Conservation (phyloP, 30 jellyfish, hydroid and myxozoan genomes). For the Mastigias papua region DNA sequence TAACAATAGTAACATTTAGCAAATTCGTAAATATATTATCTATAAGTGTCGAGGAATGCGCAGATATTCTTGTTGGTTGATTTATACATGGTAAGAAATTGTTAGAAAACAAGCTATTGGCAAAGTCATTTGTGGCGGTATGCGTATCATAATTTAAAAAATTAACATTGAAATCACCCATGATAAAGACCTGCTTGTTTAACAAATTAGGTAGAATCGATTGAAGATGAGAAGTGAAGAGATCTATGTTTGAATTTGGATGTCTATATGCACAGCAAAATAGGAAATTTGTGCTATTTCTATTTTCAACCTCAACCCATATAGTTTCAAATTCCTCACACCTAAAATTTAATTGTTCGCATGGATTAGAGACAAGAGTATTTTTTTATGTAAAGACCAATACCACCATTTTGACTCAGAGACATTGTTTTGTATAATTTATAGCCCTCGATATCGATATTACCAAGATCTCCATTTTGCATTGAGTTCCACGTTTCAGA, state of each 20-base stretch:
- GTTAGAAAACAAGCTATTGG: constrained; percentile 26
- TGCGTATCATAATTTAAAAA: constrained; percentile 25
- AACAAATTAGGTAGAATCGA: constrained; percentile 3
- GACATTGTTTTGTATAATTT: background rate
- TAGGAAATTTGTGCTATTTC: constrained; percentile 6
- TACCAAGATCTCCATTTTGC: background rate
- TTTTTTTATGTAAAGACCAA: constrained; percentile 26
- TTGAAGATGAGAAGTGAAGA: constrained; percentile 21
- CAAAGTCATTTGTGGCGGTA: constrained; percentile 34
- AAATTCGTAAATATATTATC: constrained; percentile 40
- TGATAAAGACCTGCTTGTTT: constrained; percentile 31
- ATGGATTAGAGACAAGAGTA: background rate
- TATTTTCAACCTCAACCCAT: constrained; percentile 26
- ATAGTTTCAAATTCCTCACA: constrained; percentile 33
- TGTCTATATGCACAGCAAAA: constrained; percentile 30
- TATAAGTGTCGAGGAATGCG: constrained; percentile 21
- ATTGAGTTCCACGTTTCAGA: constrained; percentile 33
- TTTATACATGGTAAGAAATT: constrained; percentile 28
- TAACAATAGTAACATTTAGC: background rate
- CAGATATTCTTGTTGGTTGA: constrained; percentile 37
- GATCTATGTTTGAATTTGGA: constrained; percentile 20
- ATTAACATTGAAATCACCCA: constrained; percentile 17
- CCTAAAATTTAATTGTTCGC: constrained; percentile 16
- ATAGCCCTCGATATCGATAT: constrained; percentile 21
- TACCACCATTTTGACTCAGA: constrained; percentile 31